Conservation (phyloP, 37 sponge, comb jelly and placozoan species). For the Lycopodina hypogea region DNA sequence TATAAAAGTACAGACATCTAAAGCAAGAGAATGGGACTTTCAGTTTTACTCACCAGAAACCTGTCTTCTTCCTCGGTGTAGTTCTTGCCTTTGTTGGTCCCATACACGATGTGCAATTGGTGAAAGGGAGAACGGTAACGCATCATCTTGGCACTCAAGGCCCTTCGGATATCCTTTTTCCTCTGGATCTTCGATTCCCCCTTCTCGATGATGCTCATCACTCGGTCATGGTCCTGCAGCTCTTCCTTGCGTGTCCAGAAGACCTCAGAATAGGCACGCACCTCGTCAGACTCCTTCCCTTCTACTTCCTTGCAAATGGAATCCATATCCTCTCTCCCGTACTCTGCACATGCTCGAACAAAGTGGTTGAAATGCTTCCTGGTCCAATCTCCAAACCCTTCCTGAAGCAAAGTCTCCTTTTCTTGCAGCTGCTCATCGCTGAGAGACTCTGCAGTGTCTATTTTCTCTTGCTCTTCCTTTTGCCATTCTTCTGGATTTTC, state of each 20-base stretch:
- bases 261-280: constrained; percentile 77
- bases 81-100: constrained; percentile 97
- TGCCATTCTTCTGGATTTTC: constrained; percentile 85
- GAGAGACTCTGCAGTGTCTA: constrained; percentile 90
- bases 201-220: constrained; percentile 88
- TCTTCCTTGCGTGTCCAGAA: constrained; percentile 96
- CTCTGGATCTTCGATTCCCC: constrained; percentile 96
- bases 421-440: constrained; percentile 82
- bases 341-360: constrained; percentile 91
- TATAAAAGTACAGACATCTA: too few relatives aligned
- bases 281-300: constrained; percentile 91
- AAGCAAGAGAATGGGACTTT: too few relatives aligned
- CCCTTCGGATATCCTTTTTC: constrained; percentile 80
- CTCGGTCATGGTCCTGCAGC: constrained; percentile 85
- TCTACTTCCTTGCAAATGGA: constrained; percentile 88
- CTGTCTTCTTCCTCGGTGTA: constrained; percentile 99
- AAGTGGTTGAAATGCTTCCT: constrained; percentile 98
- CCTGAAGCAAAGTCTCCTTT: constrained; percentile 77
- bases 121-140: constrained; percentile 94
- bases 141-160: constrained; percentile 90
- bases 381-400: constrained; percentile 94
- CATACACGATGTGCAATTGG: constrained; percentile 96
- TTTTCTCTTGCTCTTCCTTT: constrained; percentile 87
- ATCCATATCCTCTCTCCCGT: constrained; percentile 90
- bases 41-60: constrained; percentile 66